phyloP scores from a whole-genome alignment of 64 coral and sea anemone species.

The Orbicella faveolata region DNA sequence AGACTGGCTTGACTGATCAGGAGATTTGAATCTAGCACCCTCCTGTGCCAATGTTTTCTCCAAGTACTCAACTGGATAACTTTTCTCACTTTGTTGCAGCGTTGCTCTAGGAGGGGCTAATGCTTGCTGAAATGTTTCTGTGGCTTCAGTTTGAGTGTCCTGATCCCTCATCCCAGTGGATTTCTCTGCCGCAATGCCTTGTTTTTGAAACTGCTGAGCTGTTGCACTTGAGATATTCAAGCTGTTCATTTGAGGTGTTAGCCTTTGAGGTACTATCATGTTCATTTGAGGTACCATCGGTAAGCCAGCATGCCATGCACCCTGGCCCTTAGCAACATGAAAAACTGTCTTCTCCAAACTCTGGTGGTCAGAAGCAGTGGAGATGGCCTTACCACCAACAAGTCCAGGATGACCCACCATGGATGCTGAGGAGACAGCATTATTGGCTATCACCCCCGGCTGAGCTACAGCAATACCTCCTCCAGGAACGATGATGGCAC shows the following conservation, averaged over 20 bases:
- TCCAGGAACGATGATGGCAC: neutral
- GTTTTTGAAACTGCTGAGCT: neutral
- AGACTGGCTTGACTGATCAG: neutral
- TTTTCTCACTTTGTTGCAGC: neutral
- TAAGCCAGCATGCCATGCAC: neutral
- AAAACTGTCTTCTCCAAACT: neutral
- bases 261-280: neutral
- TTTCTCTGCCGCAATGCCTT: neutral
- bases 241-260: neutral
- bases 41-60: neutral
- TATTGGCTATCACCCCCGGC: neutral
- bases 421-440: neutral
- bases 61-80: neutral
- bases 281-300: neutral
- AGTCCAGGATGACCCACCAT: no score
- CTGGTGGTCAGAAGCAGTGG: neutral
- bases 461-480: neutral
- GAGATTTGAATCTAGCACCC: neutral
- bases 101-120: neutral
- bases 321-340: neutral
- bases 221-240: neutral
- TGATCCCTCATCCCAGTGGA: neutral
- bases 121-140: neutral
- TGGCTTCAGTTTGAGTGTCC: neutral
- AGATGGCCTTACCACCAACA: no score